Conservation (phyloP, 2,113 vertebrate species). For the Nipponia nippon region DNA sequence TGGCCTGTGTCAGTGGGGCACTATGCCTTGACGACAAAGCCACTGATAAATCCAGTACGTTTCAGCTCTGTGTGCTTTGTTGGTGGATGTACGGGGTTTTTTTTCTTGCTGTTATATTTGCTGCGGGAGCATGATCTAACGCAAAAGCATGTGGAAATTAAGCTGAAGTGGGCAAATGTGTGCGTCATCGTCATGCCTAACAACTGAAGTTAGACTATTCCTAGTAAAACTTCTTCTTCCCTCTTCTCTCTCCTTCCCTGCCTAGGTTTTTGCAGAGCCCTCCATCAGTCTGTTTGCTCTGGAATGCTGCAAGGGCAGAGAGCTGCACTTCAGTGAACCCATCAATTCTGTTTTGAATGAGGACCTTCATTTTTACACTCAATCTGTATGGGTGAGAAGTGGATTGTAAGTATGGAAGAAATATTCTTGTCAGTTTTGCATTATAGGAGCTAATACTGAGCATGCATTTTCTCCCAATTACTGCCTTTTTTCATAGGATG, state of each 20-base stretch:
- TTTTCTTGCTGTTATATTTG: background rate
- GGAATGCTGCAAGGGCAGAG: constrained; percentile 81
- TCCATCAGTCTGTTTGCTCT: constrained; percentile 81
- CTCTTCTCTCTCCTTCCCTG: no score
- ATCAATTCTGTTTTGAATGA: constrained; percentile 72
- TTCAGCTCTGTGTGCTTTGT: background rate
- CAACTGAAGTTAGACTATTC: background rate
- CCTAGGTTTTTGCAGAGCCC: constrained; percentile 82
- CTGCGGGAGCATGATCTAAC: background rate
- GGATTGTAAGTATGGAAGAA: constrained; percentile 77
- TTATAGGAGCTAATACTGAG: background rate
- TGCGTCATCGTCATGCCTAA: background rate
- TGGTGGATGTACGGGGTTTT: background rate
- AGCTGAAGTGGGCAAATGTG: background rate
- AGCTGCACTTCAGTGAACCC: constrained; percentile 72
- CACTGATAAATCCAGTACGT: background rate
- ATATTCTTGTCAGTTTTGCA: background rate
- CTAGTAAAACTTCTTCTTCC: background rate
- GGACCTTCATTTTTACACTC: constrained; percentile 77
- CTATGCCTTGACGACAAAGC: background rate
- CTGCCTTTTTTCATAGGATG: background rate
- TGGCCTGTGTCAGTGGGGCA: background rate
- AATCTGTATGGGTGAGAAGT: constrained; percentile 81
- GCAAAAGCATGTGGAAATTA: background rate
- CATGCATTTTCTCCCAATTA: background rate